phyloP scores from a whole-genome alignment of 1,140 invertebrate species.

The Penaeus vannamei region DNA sequence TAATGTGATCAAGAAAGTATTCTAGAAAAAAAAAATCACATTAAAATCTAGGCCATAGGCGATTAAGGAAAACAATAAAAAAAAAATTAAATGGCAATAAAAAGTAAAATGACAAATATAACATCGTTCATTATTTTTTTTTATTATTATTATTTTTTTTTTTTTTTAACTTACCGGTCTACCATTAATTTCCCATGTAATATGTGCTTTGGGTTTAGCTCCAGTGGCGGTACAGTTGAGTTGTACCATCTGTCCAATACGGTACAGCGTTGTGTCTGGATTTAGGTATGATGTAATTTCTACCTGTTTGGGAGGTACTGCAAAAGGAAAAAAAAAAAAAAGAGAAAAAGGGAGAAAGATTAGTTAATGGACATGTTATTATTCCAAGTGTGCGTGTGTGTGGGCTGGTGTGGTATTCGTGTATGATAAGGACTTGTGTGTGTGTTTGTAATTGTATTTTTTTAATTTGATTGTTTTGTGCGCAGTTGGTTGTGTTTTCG shows the following conservation, averaged over 20 bases:
- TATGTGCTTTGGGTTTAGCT: constrained; percentile 54
- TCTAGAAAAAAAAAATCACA: too few relatives aligned
- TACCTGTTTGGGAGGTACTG: constrained; percentile 54
- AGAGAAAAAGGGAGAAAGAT: too few relatives aligned
- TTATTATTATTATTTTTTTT: neutral
- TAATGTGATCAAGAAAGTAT: too few relatives aligned
- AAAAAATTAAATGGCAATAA: neutral
- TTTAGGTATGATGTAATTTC: constrained; percentile 29
- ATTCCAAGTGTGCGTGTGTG: too few relatives aligned
- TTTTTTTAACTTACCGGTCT: constrained; percentile 48
- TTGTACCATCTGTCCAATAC: constrained; percentile 45
- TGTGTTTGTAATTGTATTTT: too few relatives aligned
- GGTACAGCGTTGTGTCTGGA: constrained; percentile 48
- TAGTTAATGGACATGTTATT: too few relatives aligned
- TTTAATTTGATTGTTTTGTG: too few relatives aligned
- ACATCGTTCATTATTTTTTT: neutral
- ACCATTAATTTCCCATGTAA: constrained; percentile 63
- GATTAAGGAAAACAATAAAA: neutral
- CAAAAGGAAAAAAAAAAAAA: neutral
- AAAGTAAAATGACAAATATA: neutral
- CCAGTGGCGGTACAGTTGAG: constrained; percentile 62
- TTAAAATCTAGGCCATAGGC: too few relatives aligned
- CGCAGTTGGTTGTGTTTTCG: too few relatives aligned
- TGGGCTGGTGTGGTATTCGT: too few relatives aligned
- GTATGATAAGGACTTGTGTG: too few relatives aligned